Conservation (phyloP, 2,113 vertebrate species). For the Eulemur rufifrons region DNA sequence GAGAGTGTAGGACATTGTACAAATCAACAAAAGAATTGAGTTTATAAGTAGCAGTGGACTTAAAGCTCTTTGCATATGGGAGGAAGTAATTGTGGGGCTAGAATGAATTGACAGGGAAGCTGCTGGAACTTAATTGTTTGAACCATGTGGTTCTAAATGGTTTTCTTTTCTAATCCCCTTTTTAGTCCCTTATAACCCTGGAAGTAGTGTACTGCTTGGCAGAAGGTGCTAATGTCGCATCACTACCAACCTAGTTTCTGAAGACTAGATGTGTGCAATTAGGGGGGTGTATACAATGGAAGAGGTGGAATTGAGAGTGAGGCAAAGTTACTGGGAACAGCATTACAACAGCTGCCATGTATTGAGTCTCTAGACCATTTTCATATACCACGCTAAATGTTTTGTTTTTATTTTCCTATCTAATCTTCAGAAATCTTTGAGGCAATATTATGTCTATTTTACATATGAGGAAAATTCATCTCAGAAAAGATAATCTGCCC, state of each 20-base stretch:
- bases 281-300: background rate
- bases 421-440: slow-evolving; percentile 17
- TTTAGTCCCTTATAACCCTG: background rate
- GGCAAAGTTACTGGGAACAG: background rate
- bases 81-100: slow-evolving; percentile 5
- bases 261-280: background rate
- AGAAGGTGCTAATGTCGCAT: slow-evolving; percentile 5
- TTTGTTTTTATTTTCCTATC: slow-evolving; percentile 31
- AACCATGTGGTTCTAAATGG: background rate
- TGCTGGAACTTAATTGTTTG: background rate
- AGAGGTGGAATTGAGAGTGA: background rate
- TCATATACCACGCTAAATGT: background rate
- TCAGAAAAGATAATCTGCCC: slow-evolving; percentile 4
- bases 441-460: slow-evolving; percentile 16
- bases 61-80: background rate
- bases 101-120: background rate
- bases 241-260: slow-evolving; percentile 9
- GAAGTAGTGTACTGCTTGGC: background rate
- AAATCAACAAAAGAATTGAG: background rate
- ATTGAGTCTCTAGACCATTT: background rate
- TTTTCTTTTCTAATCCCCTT: background rate
- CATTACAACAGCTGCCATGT: background rate
- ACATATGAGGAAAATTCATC: slow-evolving; percentile 25
- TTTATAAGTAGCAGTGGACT: background rate
- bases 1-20: background rate